These are phyloP conservation scores for Cephus runcator DNA, from an alignment of 2,888 invertebrate species.

Conservation along the genomic window DNA sequence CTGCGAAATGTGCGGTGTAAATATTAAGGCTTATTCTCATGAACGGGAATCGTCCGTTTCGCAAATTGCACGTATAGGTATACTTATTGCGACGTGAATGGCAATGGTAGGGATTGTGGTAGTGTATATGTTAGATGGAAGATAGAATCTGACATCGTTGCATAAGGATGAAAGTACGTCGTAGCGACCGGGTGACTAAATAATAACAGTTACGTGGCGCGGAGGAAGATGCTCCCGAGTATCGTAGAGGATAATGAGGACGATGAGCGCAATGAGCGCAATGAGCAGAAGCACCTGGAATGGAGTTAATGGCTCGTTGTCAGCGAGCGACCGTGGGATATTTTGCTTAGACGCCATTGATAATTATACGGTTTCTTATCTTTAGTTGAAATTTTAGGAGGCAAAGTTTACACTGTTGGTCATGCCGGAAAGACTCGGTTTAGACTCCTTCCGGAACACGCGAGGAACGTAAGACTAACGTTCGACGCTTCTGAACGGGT, in stretches of 20 bases:
- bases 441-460: neutral
- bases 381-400: conserved; percentile 1
- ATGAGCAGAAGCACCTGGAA: neutral
- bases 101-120: neutral
- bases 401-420: neutral
- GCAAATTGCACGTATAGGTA: neutral
- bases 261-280: neutral
- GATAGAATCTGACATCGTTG: conserved; percentile 38
- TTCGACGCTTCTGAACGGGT: neutral
- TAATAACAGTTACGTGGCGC: conserved; percentile 61
- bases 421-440: neutral
- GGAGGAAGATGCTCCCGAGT: conserved; percentile 34
- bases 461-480: neutral
- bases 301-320: neutral
- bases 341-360: conserved; percentile 26
- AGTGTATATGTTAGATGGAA: neutral
- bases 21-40: neutral
- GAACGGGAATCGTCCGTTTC: neutral
- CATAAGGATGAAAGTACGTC: conserved; percentile 61
- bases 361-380: conserved; percentile 29
- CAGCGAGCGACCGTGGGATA: neutral
- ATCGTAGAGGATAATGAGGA: conserved; percentile 27
- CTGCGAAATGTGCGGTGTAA: too few relatives aligned
- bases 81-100: neutral
- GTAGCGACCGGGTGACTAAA: conserved; percentile 59